Conservation (phyloP, 1,140 invertebrate genomes). For the Drosophila nigromelanica region DNA sequence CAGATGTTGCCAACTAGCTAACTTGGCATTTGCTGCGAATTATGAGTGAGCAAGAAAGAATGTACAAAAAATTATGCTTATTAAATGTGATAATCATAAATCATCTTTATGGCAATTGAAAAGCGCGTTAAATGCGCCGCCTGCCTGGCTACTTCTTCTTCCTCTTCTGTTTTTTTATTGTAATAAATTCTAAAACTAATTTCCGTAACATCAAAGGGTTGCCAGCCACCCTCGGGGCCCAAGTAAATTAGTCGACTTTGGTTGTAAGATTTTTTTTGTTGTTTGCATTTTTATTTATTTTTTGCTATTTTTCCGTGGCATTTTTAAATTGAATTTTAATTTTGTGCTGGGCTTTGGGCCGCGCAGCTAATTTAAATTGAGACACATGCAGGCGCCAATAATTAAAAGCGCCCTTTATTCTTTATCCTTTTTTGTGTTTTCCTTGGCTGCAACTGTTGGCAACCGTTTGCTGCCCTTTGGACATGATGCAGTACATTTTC, state of each 20-base stretch:
- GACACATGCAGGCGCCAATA: constrained; percentile 81
- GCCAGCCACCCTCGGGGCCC: constrained; percentile 44
- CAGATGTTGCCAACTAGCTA: constrained; percentile 42
- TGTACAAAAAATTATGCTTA: constrained; percentile 66
- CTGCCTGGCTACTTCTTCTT: constrained; percentile 8
- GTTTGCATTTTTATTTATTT: constrained; percentile 46
- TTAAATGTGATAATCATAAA: constrained; percentile 76
- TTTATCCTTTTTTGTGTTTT: constrained; percentile 10
- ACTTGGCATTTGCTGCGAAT: constrained; percentile 38
- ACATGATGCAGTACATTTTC: constrained; percentile 83
- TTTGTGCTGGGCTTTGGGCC: constrained; percentile 45
- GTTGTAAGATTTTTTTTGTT: constrained; percentile 52
- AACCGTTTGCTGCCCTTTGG: constrained; percentile 31
- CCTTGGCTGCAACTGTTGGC: constrained; percentile 64
- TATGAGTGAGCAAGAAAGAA: constrained; percentile 25
- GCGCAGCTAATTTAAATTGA: constrained; percentile 79
- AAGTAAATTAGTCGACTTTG: constrained; percentile 74
- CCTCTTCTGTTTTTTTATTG: constrained; percentile 16
- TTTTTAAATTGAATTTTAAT: constrained; percentile 83
- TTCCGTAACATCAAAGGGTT: constrained; percentile 52
- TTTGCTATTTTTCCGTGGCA: constrained; percentile 66
- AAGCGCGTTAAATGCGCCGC: constrained; percentile 63
- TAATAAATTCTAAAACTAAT: constrained; percentile 78
- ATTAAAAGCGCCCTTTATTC: constrained; percentile 70
- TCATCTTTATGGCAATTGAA: constrained; percentile 82